Evolutionary conservation across 2,797 vertebrate genomes (phyloP), one percentile per base, ranked within the genome.

Genomic region (Melopsittacus undulatus): DNA sequence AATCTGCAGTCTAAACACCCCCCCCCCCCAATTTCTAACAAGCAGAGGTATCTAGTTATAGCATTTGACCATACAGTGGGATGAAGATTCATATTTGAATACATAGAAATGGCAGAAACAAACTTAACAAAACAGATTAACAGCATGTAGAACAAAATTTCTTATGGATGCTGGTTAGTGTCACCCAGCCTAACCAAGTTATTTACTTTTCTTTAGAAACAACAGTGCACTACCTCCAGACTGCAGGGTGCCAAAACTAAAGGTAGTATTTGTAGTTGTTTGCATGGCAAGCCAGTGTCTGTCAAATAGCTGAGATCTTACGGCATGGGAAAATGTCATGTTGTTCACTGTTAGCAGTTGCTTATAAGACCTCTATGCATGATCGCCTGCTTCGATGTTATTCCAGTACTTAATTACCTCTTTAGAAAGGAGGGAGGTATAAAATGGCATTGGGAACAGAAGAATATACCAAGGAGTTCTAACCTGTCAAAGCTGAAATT

Each of bases 1-100:
- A 75, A 75, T 20, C n/a, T 61, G 5, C 13, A n/a, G 9, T 30
- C 22, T 59, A 67, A 80, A 34, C 8, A 8, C 4, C 0, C 0
- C 3, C 12, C 5, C 8, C 3, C 10, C 4, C 7, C 8, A 43
- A 1, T 20, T 52, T 81, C 22, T 36, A 36, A 56, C 8, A 75
- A 26, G 5, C 16, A 69, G 29, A 23, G 0, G 0, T 68, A 20
- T 62, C 8, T 29, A 36, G 5, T 29, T 63, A 63, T 27, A 70
- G 4, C 7, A 56, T 59, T 64, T 78, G 26, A 61, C 29, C 40
- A 0, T 4, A 40, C 6, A 38, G 4, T 48, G 36, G 18, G 12
- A 38, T 74, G 21, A 68, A 3, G 36, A 29, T 72, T 81, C 15
- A 4, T 51, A 15, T 78, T 46, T 49, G 20, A 20, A 45, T 74